phyloP scores from a whole-genome alignment of 2,113 vertebrate genomes.

The Amphiprion percula region DNA sequence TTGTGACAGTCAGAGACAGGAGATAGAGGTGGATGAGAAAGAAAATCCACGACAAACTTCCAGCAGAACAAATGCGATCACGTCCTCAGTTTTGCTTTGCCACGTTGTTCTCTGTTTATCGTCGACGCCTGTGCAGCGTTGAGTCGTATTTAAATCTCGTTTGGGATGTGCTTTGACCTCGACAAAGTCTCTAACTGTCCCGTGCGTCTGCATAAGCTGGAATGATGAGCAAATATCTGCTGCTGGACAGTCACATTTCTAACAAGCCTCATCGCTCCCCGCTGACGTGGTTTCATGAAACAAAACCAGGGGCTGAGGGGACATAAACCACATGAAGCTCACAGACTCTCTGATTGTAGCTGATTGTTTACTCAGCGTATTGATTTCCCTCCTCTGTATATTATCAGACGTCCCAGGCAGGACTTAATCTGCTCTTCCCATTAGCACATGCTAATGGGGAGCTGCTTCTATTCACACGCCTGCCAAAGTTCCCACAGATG shows the following conservation, averaged over 20 bases:
- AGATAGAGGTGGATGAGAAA: neutral
- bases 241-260: slow-evolving; percentile 13
- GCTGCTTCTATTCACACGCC: slow-evolving; percentile 41
- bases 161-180: neutral
- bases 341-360: slow-evolving; percentile 14
- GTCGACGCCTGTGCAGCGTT: neutral
- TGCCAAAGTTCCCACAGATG: slow-evolving; percentile 57
- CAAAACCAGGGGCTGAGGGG: slow-evolving; percentile 32
- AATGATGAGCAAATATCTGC: slow-evolving; percentile 2
- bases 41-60: slow-evolving; percentile 1
- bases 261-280: slow-evolving; percentile 12
- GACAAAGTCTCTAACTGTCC: neutral
- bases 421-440: slow-evolving; percentile 76
- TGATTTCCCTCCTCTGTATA: slow-evolving; percentile 55
- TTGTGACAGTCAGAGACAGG: neutral
- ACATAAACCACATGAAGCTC: slow-evolving; percentile 16
- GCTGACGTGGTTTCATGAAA: slow-evolving; percentile 46
- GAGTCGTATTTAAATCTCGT: slow-evolving; percentile 2
- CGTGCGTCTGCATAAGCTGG: neutral
- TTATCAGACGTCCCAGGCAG: slow-evolving; percentile 76
- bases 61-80: neutral
- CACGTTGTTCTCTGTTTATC: neutral
- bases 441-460: slow-evolving; percentile 75
- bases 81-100: neutral
- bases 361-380: slow-evolving; percentile 65